phyloP scores from a whole-genome alignment of 2,888 invertebrate genomes.

The Autographa pulchrina region DNA sequence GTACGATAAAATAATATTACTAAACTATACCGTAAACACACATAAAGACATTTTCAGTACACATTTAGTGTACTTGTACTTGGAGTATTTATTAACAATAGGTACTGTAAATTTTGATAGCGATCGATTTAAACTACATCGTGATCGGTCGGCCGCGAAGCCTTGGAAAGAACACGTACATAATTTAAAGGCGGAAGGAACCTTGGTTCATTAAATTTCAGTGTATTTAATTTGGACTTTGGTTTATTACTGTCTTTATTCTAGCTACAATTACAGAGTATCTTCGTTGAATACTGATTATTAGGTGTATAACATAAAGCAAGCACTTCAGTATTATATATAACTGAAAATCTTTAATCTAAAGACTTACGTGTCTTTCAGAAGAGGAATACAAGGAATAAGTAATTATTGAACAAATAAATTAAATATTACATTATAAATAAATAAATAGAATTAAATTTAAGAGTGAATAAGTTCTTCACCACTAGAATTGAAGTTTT shows the following conservation, averaged over 20 bases:
- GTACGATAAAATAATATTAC: background rate
- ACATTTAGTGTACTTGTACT: background rate
- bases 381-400: too few relatives aligned
- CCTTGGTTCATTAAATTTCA: background rate
- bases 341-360: background rate
- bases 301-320: background rate
- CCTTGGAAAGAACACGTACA: slow-evolving; percentile 40
- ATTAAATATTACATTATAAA: too few relatives aligned
- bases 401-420: too few relatives aligned
- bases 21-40: slow-evolving; percentile 13
- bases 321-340: background rate
- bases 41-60: background rate
- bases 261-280: background rate
- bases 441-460: too few relatives aligned
- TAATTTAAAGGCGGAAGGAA: slow-evolving; percentile 24
- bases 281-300: background rate
- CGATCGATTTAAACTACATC: slow-evolving; percentile 40
- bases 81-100: slow-evolving; percentile 23
- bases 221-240: slow-evolving; percentile 1
- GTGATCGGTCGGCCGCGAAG: slow-evolving; percentile 40
- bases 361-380: too few relatives aligned
- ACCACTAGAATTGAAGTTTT: too few relatives aligned
- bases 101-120: slow-evolving; percentile 32
- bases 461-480: too few relatives aligned
- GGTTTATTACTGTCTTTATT: background rate